Evolutionary conservation across 2,888 invertebrate genomes (phyloP).

Genomic region (Theodoxus fluviatilis): DNA sequence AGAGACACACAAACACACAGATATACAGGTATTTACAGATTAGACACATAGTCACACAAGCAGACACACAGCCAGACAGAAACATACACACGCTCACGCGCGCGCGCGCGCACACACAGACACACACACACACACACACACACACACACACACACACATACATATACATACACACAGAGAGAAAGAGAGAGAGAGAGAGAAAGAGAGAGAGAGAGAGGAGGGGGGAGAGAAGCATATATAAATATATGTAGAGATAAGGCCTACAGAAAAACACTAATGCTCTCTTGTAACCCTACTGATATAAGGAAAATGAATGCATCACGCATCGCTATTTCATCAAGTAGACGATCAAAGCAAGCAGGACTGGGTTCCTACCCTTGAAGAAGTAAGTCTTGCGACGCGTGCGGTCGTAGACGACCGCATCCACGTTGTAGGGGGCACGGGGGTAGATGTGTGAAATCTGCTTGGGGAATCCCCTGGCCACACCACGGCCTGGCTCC

Average conservation of each 20-base stretch:
- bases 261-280: too few species aligned
- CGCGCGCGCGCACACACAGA: neutral
- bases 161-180: neutral
- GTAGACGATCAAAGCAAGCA: neutral
- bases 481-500: conserved; percentile 40
- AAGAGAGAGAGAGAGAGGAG: neutral
- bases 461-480: conserved; percentile 45
- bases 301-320: neutral
- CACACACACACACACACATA: conserved; percentile 8
- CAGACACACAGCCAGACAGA: neutral
- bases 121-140: neutral
- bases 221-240: too few species aligned
- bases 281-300: too few species aligned
- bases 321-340: neutral
- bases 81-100: neutral
- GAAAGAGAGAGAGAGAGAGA: neutral
- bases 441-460: conserved; percentile 42
- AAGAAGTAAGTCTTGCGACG: conserved; percentile 50
- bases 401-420: conserved; percentile 52
- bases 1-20: conserved; percentile 18
- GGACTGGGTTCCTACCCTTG: conserved; percentile 48
- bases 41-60: neutral
- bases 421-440: conserved; percentile 48
- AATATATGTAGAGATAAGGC: too few species aligned
- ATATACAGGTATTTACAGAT: conserved; percentile 4